These are phyloP conservation scores for Pocillopora verrucosa DNA, from an alignment of 64 coral and sea anemone genomes.

Conservation along the genomic window DNA sequence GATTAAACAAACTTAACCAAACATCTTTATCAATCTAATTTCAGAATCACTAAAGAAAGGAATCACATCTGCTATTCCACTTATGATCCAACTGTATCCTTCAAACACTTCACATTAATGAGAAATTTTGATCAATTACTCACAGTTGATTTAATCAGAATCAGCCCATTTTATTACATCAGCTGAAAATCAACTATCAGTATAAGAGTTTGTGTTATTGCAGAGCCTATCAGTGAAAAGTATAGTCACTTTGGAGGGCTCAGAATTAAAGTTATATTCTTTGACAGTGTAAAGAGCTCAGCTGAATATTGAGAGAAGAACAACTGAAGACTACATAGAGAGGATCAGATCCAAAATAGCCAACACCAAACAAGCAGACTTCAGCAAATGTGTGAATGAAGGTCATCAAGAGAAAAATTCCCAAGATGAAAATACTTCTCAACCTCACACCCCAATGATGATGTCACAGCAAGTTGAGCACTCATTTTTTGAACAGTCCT, in stretches of 20 bases:
- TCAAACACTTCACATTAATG: too few species aligned
- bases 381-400: neutral
- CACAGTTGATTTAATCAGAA: too few species aligned
- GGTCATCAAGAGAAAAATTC: neutral
- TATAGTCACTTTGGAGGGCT: neutral
- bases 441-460: neutral
- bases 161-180: too few species aligned
- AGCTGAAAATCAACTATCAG: too few species aligned
- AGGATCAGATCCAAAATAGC: neutral
- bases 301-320: constrained; percentile 36
- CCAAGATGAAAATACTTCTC: neutral
- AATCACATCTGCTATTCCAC: constrained; percentile 38
- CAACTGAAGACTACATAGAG: neutral
- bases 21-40: neutral
- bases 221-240: too few species aligned
- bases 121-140: neutral
- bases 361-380: neutral
- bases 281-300: constrained; percentile 23
- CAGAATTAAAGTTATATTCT: neutral
- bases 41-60: constrained; percentile 33
- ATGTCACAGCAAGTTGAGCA: neutral
- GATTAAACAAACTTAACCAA: too few species aligned
- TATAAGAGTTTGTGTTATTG: too few species aligned
- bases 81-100: constrained; percentile 60
- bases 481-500: neutral